Conservation (phyloP, 2,797 vertebrate species). For the Mus minutoides region DNA sequence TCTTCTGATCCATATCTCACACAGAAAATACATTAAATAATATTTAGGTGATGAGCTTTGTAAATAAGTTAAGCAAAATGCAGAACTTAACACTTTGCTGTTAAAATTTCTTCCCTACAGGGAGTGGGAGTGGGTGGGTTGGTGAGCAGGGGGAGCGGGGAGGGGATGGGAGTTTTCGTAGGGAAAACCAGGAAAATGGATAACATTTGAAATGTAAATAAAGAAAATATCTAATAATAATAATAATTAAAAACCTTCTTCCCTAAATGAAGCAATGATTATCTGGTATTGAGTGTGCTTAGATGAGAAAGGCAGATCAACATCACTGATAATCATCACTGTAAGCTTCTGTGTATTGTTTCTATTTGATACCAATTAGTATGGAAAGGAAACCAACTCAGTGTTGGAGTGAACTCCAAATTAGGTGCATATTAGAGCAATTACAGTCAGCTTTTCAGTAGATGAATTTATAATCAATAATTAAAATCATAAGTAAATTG, state of each 20-base stretch:
- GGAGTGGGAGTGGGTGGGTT: too few relatives aligned
- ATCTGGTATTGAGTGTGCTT: constrained; percentile 53
- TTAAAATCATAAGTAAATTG: constrained; percentile 84
- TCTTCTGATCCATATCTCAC: constrained; percentile 11
- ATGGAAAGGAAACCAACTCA: constrained; percentile 84
- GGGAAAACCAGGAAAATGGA: too few relatives aligned
- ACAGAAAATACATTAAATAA: constrained; percentile 38
- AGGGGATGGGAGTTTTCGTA: too few relatives aligned
- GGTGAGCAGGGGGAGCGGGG: too few relatives aligned
- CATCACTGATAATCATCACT: background rate
- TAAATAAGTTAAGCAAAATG: constrained; percentile 61
- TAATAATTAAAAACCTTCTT: constrained; percentile 31
- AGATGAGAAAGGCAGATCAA: constrained; percentile 31
- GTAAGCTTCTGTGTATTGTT: constrained; percentile 69
- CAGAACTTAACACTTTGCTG: constrained; percentile 64
- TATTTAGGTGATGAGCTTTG: constrained; percentile 72
- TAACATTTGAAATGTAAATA: too few relatives aligned
- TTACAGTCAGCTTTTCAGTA: constrained; percentile 83
- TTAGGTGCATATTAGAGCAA: constrained; percentile 84
- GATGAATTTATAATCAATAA: constrained; percentile 87
- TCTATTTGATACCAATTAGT: constrained; percentile 84
- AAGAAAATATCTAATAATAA: too few relatives aligned
- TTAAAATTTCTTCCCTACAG: constrained; percentile 69
- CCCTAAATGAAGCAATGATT: constrained; percentile 78
- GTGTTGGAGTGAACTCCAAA: constrained; percentile 84